Evolutionary conservation across 2,888 invertebrate species (phyloP).

Genomic region (Noctua pronuba): DNA sequence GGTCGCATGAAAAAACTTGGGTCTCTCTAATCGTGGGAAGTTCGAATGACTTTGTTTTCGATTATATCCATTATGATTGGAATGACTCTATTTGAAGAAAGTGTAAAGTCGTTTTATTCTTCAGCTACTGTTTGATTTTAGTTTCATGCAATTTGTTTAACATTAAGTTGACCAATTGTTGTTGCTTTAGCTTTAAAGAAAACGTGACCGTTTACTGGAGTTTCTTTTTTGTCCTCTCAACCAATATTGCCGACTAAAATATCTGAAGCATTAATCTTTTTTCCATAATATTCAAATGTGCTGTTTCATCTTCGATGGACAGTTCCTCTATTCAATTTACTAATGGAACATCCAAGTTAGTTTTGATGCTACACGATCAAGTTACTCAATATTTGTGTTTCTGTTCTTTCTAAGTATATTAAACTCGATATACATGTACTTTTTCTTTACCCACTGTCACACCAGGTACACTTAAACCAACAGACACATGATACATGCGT

Average conservation of each 20-base stretch:
- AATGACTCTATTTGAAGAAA: constrained; percentile 78
- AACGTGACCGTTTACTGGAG: constrained; percentile 49
- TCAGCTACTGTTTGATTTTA: constrained; percentile 49
- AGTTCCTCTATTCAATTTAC: constrained; percentile 26
- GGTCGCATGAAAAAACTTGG: constrained; percentile 74
- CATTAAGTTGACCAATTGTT: constrained; percentile 46
- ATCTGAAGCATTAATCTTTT: neutral
- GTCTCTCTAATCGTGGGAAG: constrained; percentile 80
- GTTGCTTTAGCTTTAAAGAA: constrained; percentile 34
- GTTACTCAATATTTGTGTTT: constrained; percentile 21
- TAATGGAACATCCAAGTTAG: constrained; percentile 23
- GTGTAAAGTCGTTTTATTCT: constrained; percentile 57
- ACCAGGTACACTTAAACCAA: constrained; percentile 54
- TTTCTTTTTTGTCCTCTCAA: constrained; percentile 45
- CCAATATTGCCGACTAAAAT: constrained; percentile 11
- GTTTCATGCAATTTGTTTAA: constrained; percentile 57
- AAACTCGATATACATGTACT: constrained; percentile 30
- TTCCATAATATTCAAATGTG: constrained; percentile 18
- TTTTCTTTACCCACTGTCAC: constrained; percentile 50
- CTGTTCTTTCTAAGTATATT: constrained; percentile 36
- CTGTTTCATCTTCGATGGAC: constrained; percentile 1
- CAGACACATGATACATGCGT: constrained; percentile 76
- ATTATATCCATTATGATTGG: constrained; percentile 75
- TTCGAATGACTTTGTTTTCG: constrained; percentile 72
- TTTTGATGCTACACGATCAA: constrained; percentile 6